These are phyloP conservation scores for Reticulitermes lucifugus DNA, from an alignment of 2,888 invertebrate genomes.

Conservation along the genomic window DNA sequence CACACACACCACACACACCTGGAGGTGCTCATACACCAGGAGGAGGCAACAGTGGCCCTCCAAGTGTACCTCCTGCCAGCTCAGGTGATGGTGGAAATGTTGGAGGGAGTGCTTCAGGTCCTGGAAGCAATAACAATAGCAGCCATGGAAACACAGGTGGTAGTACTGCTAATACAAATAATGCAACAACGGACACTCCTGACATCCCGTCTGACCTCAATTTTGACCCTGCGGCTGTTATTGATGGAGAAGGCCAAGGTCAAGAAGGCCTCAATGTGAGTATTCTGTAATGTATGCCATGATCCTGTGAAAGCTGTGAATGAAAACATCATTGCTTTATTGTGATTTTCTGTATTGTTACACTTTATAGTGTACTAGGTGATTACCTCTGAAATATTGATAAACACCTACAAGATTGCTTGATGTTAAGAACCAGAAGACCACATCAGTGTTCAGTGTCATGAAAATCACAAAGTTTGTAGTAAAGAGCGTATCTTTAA, in stretches of 20 bases:
- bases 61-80: constrained; percentile 79
- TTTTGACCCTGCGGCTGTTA: constrained; percentile 93
- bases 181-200: constrained; percentile 66
- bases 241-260: constrained; percentile 89
- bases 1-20: constrained; percentile 80
- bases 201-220: constrained; percentile 90
- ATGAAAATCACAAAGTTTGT: too few species aligned
- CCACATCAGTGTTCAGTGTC: too few species aligned
- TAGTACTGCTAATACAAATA: constrained; percentile 57
- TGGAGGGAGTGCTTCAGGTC: constrained; percentile 56
- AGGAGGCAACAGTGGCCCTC: constrained; percentile 75
- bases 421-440: too few species aligned
- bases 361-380: too few species aligned
- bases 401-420: too few species aligned
- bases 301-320: too few species aligned
- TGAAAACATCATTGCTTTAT: too few species aligned
- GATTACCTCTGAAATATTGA: too few species aligned
- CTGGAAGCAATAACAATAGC: constrained; percentile 59
- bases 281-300: constrained; percentile 55
- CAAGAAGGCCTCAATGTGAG: constrained; percentile 93
- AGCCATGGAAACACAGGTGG: constrained; percentile 59
- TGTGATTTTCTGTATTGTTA: too few species aligned
- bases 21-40: constrained; percentile 77
- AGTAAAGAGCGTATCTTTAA: too few species aligned
- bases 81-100: constrained; percentile 63